Evolutionary conservation across 2,888 invertebrate species (phyloP).

Genomic region (Ligdia adustata): DNA sequence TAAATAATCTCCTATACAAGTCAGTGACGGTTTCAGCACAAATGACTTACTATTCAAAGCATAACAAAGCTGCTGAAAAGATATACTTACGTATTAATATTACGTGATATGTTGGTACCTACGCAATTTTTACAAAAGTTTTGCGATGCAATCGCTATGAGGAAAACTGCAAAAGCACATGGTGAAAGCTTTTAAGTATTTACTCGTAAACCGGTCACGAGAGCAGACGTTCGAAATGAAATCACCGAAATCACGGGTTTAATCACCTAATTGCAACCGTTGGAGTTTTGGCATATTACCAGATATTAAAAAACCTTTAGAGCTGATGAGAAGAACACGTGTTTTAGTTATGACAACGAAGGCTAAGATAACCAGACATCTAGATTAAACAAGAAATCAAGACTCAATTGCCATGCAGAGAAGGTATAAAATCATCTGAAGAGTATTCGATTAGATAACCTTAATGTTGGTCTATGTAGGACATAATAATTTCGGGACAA

Average conservation of each 20-base stretch:
- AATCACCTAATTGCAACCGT: constrained; percentile 58
- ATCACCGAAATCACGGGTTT: constrained; percentile 51
- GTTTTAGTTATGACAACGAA: constrained; percentile 25
- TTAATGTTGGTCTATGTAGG: constrained; percentile 32
- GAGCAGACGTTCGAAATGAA: constrained; percentile 18
- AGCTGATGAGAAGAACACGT: constrained; percentile 31
- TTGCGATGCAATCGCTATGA: no score
- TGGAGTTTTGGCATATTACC: constrained; percentile 57
- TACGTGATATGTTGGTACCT: not conserved
- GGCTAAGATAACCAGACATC: constrained; percentile 9
- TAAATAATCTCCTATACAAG: no score
- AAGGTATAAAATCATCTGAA: constrained; percentile 14
- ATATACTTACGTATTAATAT: no score
- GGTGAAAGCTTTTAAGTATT: constrained; percentile 18
- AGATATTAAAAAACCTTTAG: constrained; percentile 37
- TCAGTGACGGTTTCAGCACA: no score
- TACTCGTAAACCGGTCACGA: constrained; percentile 27
- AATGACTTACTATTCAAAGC: no score
- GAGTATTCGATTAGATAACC: constrained; percentile 36
- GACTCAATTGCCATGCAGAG: constrained; percentile 8
- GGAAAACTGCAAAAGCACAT: constrained; percentile 6
- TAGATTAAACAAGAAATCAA: constrained; percentile 9
- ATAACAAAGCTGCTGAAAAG: no score
- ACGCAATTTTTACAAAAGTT: constrained; percentile 6
- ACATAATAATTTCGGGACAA: constrained; percentile 32